Conservation (phyloP, 2,797 vertebrate genomes). For the Orestias chungarensis region DNA sequence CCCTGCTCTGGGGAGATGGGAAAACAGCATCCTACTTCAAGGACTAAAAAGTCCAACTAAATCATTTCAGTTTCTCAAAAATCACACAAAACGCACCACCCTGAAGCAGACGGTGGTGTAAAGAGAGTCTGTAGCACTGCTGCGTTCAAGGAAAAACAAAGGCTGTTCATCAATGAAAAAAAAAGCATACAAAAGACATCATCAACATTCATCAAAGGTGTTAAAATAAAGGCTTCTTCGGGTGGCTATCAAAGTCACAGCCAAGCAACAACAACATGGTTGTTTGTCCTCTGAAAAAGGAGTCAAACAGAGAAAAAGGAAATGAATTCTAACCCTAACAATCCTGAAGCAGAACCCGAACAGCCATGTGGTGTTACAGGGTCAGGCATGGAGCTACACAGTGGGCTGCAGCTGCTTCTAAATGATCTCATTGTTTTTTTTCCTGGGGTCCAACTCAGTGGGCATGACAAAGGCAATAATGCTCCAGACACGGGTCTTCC, state of each 20-base stretch:
- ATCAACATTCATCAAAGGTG: conserved; percentile 49
- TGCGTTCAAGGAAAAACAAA: conserved; percentile 39
- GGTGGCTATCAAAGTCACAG: conserved; percentile 42
- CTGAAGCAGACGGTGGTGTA: conserved; percentile 24
- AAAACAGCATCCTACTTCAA: conserved; percentile 53
- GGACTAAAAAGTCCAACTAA: conserved; percentile 47
- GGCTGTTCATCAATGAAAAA: conserved; percentile 23
- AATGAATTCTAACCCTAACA: conserved; percentile 34
- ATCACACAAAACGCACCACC: conserved; percentile 28
- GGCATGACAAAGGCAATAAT: conserved; percentile 42
- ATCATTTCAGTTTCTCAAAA: conserved; percentile 47
- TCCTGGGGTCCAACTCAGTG: conserved; percentile 28
- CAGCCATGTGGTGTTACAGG: conserved; percentile 27
- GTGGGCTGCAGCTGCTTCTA: conserved; percentile 49
- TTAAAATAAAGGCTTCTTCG: conserved; percentile 39
- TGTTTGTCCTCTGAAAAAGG: conserved; percentile 38
- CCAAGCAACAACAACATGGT: conserved; percentile 42
- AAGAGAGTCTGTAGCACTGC: conserved; percentile 24
- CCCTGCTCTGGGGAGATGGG: conserved; percentile 32
- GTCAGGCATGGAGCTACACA: conserved; percentile 52
- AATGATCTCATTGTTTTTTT: conserved; percentile 46
- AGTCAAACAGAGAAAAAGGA: conserved; percentile 22
- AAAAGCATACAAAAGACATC: conserved; percentile 21
- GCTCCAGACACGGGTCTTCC: conserved; percentile 40
- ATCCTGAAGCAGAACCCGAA: conserved; percentile 51